phyloP scores from a whole-genome alignment of 2,797 vertebrate genomes.

The Chiroxiphia lanceolata region DNA sequence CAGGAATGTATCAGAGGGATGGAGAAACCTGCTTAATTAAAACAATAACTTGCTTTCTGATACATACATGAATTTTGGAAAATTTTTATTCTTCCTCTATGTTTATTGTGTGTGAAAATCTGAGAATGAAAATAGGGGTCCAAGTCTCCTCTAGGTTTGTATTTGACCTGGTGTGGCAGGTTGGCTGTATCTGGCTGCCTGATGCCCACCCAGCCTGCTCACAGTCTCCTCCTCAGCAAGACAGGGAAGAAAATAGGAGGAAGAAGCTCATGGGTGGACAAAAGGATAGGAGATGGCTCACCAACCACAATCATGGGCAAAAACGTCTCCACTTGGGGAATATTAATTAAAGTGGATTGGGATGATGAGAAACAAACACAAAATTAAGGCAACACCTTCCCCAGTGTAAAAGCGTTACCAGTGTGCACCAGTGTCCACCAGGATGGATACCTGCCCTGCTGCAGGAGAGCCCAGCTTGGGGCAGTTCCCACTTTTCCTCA shows the following conservation, averaged over 20 bases:
- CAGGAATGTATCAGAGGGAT: neutral
- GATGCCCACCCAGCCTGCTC: neutral
- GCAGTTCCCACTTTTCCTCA: neutral
- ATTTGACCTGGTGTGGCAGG: neutral
- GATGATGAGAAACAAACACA: neutral
- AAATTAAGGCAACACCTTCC: neutral
- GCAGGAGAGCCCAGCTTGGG: neutral
- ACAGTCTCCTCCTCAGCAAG: neutral
- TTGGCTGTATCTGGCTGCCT: neutral
- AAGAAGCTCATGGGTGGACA: neutral
- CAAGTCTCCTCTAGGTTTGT: neutral
- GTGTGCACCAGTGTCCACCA: neutral
- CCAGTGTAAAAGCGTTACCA: neutral
- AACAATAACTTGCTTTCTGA: neutral
- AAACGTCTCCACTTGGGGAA: neutral
- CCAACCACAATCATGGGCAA: accelerated
- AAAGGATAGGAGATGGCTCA: neutral
- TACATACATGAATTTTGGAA: neutral
- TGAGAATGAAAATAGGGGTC: neutral
- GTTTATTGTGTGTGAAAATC: neutral
- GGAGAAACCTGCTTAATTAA: neutral
- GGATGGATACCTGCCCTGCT: too few relatives aligned
- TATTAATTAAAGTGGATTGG: neutral
- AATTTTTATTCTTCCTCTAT: neutral
- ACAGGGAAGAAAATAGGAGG: accelerated